These are phyloP conservation scores for Microctonus brassicae DNA, from an alignment of 2,888 invertebrate species.

Conservation along the genomic window DNA sequence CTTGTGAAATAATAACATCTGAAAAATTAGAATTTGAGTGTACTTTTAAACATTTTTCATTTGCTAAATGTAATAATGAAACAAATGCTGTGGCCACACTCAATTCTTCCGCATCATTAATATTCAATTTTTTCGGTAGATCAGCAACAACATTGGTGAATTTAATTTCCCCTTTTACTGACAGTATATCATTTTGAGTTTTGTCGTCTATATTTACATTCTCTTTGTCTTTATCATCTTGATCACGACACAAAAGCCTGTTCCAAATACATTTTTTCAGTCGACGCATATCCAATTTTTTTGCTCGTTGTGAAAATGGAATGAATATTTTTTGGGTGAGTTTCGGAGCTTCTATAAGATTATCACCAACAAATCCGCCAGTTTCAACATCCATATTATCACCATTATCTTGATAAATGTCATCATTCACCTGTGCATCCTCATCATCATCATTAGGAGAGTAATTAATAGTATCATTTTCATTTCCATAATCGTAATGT, in stretches of 20 bases:
- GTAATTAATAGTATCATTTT: conserved; percentile 72
- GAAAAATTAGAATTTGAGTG: conserved; percentile 46
- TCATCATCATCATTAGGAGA: conserved; percentile 66
- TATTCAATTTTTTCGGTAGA: conserved; percentile 74
- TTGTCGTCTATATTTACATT: conserved; percentile 54
- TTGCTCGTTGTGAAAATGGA: conserved; percentile 85
- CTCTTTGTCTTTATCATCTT: conserved; percentile 58
- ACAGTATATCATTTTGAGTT: conserved; percentile 38
- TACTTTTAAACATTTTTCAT: conserved; percentile 77
- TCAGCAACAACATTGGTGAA: conserved; percentile 73
- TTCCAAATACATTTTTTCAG: conserved; percentile 84
- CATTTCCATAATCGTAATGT: conserved; percentile 73
- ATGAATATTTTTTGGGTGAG: conserved; percentile 79
- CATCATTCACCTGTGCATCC: conserved; percentile 45
- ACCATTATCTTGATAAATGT: conserved; percentile 57
- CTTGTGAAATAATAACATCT: conserved; percentile 51
- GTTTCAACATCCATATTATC: conserved; percentile 56
- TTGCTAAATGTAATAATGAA: conserved; percentile 86
- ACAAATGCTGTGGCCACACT: conserved; percentile 85
- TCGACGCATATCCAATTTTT: conserved; percentile 88
- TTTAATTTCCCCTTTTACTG: conserved; percentile 55
- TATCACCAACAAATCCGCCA: conserved; percentile 69
- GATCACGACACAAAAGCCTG: conserved; percentile 68
- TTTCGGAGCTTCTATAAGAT: conserved; percentile 78
- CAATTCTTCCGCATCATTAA: conserved; percentile 79